phyloP scores from a whole-genome alignment of 2,888 invertebrate genomes.

The Drosophila yooni region DNA sequence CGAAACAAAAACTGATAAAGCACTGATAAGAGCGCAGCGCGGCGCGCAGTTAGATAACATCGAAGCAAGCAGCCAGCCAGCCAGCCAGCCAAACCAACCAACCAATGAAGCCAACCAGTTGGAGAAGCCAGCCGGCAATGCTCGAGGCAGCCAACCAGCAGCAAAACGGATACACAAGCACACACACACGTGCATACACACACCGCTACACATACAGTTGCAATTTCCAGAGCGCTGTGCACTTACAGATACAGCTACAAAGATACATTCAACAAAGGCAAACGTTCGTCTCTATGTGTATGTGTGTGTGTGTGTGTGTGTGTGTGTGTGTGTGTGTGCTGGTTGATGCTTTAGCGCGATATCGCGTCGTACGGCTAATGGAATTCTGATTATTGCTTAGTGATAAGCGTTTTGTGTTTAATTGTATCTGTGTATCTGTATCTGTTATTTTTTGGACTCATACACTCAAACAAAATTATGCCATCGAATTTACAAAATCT shows the following conservation, averaged over 20 bases:
- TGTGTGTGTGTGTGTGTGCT: slow-evolving; percentile 29
- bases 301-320: slow-evolving; percentile 28
- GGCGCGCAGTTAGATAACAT: slow-evolving; percentile 84
- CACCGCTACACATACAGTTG: slow-evolving; percentile 43
- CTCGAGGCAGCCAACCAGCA: slow-evolving; percentile 67
- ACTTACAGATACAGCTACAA: slow-evolving; percentile 68
- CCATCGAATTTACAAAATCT: not conserved
- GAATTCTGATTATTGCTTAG: slow-evolving; percentile 84
- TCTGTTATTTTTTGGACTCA: slow-evolving; percentile 45
- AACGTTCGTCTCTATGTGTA: slow-evolving; percentile 19
- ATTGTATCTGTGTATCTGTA: slow-evolving; percentile 84
- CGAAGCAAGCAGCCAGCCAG: slow-evolving; percentile 47
- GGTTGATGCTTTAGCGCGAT: slow-evolving; percentile 76
- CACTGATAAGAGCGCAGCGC: slow-evolving; percentile 83
- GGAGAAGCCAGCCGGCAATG: slow-evolving; percentile 48
- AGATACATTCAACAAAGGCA: slow-evolving; percentile 67
- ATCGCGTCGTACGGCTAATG: slow-evolving; percentile 83
- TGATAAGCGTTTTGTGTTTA: slow-evolving; percentile 84
- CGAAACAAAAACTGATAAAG: slow-evolving; percentile 84
- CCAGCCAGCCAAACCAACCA: slow-evolving; percentile 41
- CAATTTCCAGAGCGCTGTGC: slow-evolving; percentile 50
- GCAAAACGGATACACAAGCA: slow-evolving; percentile 75
- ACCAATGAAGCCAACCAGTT: slow-evolving; percentile 46
- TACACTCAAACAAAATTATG: slow-evolving; percentile 6
- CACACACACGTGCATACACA: slow-evolving; percentile 45